Evolutionary conservation across 2,113 vertebrate genomes (phyloP).

Genomic region (Lepisosteus osseus): DNA sequence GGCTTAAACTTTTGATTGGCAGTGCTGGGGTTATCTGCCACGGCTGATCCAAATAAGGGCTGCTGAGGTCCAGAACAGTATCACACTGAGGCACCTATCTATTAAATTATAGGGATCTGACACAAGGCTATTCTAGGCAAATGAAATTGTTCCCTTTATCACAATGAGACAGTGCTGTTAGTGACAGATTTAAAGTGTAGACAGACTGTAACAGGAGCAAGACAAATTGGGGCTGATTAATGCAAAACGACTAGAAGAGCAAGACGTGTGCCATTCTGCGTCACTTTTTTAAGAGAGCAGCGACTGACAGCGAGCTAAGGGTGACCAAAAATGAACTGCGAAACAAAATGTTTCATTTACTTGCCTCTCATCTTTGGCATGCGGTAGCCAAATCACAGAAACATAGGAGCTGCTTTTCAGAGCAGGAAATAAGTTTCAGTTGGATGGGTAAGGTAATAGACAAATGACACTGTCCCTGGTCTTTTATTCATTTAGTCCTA

Average conservation of each 20-base stretch:
- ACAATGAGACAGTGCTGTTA: constrained; percentile 1
- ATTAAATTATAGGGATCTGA: too few relatives aligned
- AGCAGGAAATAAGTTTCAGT: constrained; percentile 61
- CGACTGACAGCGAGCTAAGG: not conserved
- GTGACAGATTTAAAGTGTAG: not conserved
- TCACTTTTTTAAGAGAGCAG: not conserved
- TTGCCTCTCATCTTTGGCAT: not conserved
- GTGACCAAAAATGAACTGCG: not conserved
- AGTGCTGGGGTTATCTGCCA: too few relatives aligned
- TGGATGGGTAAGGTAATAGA: constrained; percentile 58
- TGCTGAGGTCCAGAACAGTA: not conserved
- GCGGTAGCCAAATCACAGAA: constrained; percentile 31
- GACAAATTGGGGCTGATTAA: not conserved
- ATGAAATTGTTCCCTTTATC: not conserved
- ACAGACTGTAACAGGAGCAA: not conserved
- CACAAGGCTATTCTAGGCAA: not conserved
- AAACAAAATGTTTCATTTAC: constrained; percentile 17
- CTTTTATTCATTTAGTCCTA: constrained; percentile 49
- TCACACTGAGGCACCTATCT: not conserved
- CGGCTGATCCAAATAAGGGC: not conserved
- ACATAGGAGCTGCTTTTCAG: constrained; percentile 49
- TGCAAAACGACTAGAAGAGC: not conserved
- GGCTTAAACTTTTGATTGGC: not conserved
- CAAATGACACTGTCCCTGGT: constrained; percentile 52
- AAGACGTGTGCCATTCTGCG: not conserved